Base-by-base conservation (phyloP, 1,140 invertebrate species). In the Zaprionus capensis region DNA sequence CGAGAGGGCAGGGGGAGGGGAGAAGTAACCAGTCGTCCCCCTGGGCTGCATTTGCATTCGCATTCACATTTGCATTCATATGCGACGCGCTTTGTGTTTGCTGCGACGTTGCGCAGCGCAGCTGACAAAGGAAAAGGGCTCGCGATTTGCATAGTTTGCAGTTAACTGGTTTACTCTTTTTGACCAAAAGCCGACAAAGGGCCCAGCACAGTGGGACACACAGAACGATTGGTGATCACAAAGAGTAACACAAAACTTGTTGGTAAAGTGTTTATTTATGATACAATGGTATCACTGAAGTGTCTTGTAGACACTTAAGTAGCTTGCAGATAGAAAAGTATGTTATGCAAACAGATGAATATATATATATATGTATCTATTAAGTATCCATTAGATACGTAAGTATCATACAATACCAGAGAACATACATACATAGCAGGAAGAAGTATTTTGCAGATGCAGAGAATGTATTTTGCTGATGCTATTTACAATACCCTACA, bases 101-200 rank as follows among this genome's bases (percentile, higher is more conserved):
- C 36, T 65, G 22, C 53, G 31, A 41, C 7, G 28, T 31, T 31
- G 20, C 55, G n/a, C 17, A 36, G 31, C 36, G 36, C 36, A 38
- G 20, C 28, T 38, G 58, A 58, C 49, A 68, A 68, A 38, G n/a
- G 49, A 65, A 74, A 68, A 70, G 71, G 66, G 71, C 66, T 62
- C 38, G 66, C 66, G 41, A 74, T 74, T 74, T 74, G 64, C 71
- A 74, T 74, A 74, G 57, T 63, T 63, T 44, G 9, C 63, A 66
- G 22, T 55, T 28, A 69, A 73, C 64, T 61, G 20, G 49, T 38
- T 68, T 74, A 49, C 17, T 69, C 66, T 63, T 15, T 9, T 56
- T 44, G 15, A 53, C 31, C 34, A 26, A 67, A 74, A 49, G 56
- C 61, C 67, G 46, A 57, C 66, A 58, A 46, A 38, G 34, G 53